Percentiles rank a stretch among this genome's conserved stretches.
phyloP scores from a whole-genome alignment of 2,113 vertebrate species.

The Acrocephalus arundinaceus region DNA sequence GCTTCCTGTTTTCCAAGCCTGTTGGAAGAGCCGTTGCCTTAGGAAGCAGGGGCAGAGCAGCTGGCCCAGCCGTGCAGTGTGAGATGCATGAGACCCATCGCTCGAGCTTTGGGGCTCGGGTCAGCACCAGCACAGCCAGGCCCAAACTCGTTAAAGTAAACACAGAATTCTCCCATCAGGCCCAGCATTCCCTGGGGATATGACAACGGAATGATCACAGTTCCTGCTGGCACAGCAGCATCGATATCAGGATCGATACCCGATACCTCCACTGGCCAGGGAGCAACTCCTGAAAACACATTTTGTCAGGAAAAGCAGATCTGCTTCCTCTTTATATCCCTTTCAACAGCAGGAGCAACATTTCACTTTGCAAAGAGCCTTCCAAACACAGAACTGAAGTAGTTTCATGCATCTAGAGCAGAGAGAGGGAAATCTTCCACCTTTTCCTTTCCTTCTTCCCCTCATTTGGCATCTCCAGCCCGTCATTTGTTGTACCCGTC shows the following conservation, averaged over 20 bases:
- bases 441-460: background rate
- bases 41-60: background rate
- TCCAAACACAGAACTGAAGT: background rate
- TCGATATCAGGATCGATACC: accelerated
- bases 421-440: background rate
- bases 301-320: background rate
- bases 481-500: background rate
- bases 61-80: background rate
- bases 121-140: background rate
- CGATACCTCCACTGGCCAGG: background rate
- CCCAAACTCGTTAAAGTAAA: background rate
- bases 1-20: background rate
- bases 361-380: background rate
- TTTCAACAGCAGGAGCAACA: background rate
- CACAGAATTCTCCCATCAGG: background rate
- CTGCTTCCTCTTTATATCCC: background rate
- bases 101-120: background rate
- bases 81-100: background rate
- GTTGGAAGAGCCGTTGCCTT: background rate
- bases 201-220: accelerated
- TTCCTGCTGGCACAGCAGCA: background rate
- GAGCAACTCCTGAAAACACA: background rate
- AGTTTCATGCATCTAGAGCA: background rate
- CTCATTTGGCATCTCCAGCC: background rate
- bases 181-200: background rate